Conservation (phyloP, 2,888 invertebrate genomes). For the Coenonympha glycerion region DNA sequence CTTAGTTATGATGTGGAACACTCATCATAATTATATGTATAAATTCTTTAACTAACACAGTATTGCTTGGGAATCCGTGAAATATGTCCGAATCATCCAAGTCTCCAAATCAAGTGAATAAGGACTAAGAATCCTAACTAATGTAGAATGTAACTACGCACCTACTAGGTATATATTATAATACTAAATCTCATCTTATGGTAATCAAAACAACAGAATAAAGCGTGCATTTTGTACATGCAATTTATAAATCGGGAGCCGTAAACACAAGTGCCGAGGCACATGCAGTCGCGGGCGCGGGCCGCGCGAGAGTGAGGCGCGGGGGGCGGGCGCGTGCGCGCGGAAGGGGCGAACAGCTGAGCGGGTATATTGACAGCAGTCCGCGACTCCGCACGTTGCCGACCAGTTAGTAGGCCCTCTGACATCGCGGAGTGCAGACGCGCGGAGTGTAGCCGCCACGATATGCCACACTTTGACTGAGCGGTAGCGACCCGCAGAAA, state of each 20-base stretch:
- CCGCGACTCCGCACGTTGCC: conserved; percentile 71
- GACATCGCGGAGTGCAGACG: conserved; percentile 66
- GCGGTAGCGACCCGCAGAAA: conserved; percentile 68
- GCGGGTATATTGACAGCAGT: conserved; percentile 77
- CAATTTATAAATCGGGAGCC: neutral
- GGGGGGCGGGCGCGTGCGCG: conserved; percentile 44
- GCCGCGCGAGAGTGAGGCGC: conserved; percentile 36
- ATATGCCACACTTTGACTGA: conserved; percentile 67
- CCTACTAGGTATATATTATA: no score
- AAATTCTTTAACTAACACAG: no score
- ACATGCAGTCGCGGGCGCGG: conserved; percentile 19
- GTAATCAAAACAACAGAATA: neutral
- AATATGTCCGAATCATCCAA: no score
- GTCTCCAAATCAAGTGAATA: no score
- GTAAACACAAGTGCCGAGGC: no score
- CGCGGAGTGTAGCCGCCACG: conserved; percentile 44
- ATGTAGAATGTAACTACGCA: no score
- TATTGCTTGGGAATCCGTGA: no score
- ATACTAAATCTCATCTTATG: no score
- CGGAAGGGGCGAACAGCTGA: conserved; percentile 75
- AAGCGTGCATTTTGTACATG: neutral
- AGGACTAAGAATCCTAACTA: no score
- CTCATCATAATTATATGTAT: no score
- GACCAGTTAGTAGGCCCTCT: conserved; percentile 75
- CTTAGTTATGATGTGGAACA: no score